A percentile compares a stretch with the other conserved stretches of the same genome.
Conservation (phyloP, 2,888 invertebrate genomes). For the Sinohyriopsis cumingii region DNA sequence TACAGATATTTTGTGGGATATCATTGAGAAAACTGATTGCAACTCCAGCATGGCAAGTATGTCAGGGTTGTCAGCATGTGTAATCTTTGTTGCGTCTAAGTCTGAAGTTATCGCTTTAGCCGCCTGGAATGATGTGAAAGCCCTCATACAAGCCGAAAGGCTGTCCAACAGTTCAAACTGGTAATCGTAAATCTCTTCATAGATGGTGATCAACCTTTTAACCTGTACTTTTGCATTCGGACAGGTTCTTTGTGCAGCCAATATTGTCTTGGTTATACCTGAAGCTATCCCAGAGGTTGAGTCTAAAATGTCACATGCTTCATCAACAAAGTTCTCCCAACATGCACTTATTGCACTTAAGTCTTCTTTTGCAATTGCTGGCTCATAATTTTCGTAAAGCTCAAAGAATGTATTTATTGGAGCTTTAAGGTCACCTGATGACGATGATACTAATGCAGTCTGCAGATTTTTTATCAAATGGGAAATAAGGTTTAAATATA, state of each 20-base stretch:
- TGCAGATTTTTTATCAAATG: too few species aligned
- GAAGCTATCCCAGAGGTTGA: background rate
- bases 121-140: background rate
- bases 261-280: background rate
- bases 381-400: background rate
- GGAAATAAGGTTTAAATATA: too few species aligned
- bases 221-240: constrained; percentile 2
- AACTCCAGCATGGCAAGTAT: too few species aligned
- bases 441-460: too few species aligned
- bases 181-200: constrained; percentile 5
- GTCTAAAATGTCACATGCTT: constrained; percentile 1
- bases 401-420: background rate
- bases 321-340: constrained; percentile 4
- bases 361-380: background rate
- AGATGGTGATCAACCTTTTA: background rate
- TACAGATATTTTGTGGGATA: too few species aligned
- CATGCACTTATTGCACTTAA: background rate
- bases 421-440: background rate
- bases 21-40: too few species aligned
- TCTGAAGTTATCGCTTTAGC: background rate
- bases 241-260: background rate
- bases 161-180: constrained; percentile 5
- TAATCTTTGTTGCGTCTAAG: background rate
- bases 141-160: background rate
- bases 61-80: too few species aligned